phyloP scores from a whole-genome alignment of 2,113 vertebrate genomes.

The Protobothrops mucrosquamatus region DNA sequence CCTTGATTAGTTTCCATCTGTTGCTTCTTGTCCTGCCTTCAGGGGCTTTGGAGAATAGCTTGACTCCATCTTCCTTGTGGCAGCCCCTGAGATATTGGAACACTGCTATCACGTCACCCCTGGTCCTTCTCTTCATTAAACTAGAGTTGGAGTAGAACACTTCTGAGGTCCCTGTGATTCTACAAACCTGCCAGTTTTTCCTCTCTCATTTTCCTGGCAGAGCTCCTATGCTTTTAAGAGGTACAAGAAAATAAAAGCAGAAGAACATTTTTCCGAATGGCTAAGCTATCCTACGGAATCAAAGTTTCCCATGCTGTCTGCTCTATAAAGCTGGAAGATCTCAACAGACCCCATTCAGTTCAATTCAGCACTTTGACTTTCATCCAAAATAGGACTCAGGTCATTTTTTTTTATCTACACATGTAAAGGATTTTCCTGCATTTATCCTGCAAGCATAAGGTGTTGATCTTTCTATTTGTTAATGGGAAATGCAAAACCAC shows the following conservation, averaged over 20 bases:
- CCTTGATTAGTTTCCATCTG: no score
- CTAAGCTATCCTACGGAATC: neutral
- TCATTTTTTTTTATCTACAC: neutral
- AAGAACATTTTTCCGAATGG: neutral
- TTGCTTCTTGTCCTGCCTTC: no score
- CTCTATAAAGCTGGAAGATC: neutral
- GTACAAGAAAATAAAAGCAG: neutral
- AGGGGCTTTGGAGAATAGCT: no score
- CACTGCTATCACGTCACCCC: no score
- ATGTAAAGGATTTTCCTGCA: neutral
- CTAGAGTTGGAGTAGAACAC: no score
- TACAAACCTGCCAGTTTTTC: neutral
- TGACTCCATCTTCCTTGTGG: no score
- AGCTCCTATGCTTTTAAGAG: neutral
- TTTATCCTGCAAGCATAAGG: neutral
- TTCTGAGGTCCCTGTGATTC: neutral
- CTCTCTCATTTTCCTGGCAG: neutral
- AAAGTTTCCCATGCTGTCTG: neutral
- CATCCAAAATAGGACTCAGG: neutral
- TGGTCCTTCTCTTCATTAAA: no score
- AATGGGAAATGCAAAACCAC: neutral
- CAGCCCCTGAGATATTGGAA: no score
- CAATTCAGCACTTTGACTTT: neutral
- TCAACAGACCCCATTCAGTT: neutral
- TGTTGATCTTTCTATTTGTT: neutral